These are phyloP conservation scores for Aspidoscelis tigris DNA, from an alignment of 2,113 vertebrate genomes.

Conservation along the genomic window DNA sequence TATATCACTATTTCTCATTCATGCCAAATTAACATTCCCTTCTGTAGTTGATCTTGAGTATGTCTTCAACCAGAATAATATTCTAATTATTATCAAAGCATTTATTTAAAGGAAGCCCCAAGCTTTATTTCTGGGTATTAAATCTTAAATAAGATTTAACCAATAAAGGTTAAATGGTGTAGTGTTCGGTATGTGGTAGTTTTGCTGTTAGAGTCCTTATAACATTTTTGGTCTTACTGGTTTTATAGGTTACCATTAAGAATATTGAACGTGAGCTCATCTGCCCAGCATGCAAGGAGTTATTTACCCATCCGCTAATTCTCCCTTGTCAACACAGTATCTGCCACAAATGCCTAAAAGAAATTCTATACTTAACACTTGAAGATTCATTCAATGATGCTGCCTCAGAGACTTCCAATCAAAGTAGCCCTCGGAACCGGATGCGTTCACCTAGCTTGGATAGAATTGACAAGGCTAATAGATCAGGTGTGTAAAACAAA, in stretches of 20 bases:
- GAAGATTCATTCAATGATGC: slow-evolving; percentile 90
- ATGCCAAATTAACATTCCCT: too few relatives aligned
- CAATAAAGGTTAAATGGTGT: neutral
- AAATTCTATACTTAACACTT: slow-evolving; percentile 87
- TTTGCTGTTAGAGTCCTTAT: neutral
- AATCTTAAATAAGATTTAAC: neutral
- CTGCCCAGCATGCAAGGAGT: slow-evolving; percentile 95
- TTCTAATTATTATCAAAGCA: too few relatives aligned
- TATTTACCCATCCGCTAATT: slow-evolving; percentile 95
- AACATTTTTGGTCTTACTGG: slow-evolving; percentile 32
- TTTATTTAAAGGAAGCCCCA: too few relatives aligned
- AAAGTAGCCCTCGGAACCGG: slow-evolving; percentile 88
- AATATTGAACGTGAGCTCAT: slow-evolving; percentile 96
- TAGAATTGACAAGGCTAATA: slow-evolving; percentile 88
- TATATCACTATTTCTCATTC: too few relatives aligned
- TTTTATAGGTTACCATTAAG: slow-evolving; percentile 87
- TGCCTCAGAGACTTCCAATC: slow-evolving; percentile 90
- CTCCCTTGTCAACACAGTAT: slow-evolving; percentile 96
- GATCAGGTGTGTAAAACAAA: slow-evolving; percentile 86
- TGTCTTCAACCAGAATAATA: too few relatives aligned
- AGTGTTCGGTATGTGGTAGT: neutral
- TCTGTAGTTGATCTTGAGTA: too few relatives aligned
- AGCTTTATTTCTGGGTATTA: neutral
- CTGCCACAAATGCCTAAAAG: slow-evolving; percentile 95
- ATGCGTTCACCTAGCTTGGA: slow-evolving; percentile 90